A percentile compares a stretch with the other conserved stretches of the same genome.
These are phyloP conservation scores for Rhynchomys soricoides DNA, from an alignment of 2,113 vertebrate genomes.

Conservation along the genomic window DNA sequence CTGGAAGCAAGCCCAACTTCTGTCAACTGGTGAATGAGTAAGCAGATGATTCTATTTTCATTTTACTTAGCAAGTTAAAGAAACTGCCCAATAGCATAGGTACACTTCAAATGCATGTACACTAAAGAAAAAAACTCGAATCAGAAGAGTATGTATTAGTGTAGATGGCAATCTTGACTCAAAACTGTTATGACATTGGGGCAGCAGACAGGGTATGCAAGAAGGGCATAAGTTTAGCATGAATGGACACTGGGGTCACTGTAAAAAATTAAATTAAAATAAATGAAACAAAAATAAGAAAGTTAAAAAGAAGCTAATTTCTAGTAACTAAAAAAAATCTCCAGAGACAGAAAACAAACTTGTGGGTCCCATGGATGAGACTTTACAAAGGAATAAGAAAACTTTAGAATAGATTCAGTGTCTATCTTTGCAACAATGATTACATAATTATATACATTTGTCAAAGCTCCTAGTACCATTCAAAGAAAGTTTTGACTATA, in stretches of 20 bases:
- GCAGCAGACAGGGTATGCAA: fast-evolving
- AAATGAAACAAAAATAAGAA: neutral
- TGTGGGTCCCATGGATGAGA: neutral
- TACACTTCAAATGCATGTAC: neutral
- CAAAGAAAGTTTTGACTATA: neutral
- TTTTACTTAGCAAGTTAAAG: neutral
- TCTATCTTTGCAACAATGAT: neutral
- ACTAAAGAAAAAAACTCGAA: neutral
- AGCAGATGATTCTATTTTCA: neutral
- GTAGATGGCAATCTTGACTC: neutral
- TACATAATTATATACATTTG: neutral
- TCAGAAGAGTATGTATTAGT: neutral
- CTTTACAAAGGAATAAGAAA: too few relatives aligned
- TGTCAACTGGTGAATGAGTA: neutral
- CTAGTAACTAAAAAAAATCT: neutral
- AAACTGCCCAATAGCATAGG: neutral
- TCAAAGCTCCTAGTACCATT: neutral
- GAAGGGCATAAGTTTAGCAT: fast-evolving
- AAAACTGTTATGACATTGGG: neutral
- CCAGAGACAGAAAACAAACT: neutral
- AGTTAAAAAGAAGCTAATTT: neutral
- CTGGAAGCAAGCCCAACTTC: neutral
- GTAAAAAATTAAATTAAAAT: neutral
- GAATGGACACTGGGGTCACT: neutral
- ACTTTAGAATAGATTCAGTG: too few relatives aligned